Percentiles rank a stretch among this genome's conserved stretches.
These are phyloP conservation scores for Caenorhabditis elegans DNA, from an alignment of 1,140 invertebrate species.

Conservation along the genomic window DNA sequence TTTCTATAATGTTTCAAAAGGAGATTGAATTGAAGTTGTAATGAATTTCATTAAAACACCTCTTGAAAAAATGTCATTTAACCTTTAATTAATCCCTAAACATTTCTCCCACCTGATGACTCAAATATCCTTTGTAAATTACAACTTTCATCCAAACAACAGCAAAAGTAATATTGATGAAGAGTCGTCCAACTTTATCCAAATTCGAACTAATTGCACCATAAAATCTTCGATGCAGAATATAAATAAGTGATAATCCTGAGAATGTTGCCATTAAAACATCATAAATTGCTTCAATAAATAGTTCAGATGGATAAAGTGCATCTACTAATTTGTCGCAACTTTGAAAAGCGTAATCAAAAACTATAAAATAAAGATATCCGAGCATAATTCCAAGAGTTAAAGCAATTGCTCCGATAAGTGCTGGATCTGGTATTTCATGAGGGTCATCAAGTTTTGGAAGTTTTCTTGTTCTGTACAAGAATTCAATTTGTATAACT, in stretches of 20 bases:
- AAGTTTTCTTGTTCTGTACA: conserved; percentile 52
- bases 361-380: conserved; percentile 64
- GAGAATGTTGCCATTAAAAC: conserved; percentile 63
- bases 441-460: conserved; percentile 61
- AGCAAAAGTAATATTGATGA: conserved; percentile 61
- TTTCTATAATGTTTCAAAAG: too few species aligned
- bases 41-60: too few species aligned
- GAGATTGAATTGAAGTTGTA: too few species aligned
- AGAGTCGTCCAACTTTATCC: conserved; percentile 60
- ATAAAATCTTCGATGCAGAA: conserved; percentile 63
- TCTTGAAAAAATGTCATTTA: neutral
- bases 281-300: conserved; percentile 59
- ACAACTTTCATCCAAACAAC: conserved; percentile 66
- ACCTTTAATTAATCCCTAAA: too few species aligned
- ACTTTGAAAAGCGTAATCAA: conserved; percentile 62
- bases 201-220: conserved; percentile 59
- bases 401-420: conserved; percentile 60
- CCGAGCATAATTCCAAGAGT: conserved; percentile 62
- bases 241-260: conserved; percentile 56
- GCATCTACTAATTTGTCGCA: conserved; percentile 65
- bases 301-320: conserved; percentile 51
- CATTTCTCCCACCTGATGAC: conserved; percentile 64
- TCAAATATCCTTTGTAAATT: conserved; percentile 65
- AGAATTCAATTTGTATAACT: conserved; percentile 59
- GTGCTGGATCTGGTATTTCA: conserved; percentile 60